These are phyloP conservation scores for Mus spicilegus DNA, from an alignment of 2,113 vertebrate genomes.

Conservation along the genomic window DNA sequence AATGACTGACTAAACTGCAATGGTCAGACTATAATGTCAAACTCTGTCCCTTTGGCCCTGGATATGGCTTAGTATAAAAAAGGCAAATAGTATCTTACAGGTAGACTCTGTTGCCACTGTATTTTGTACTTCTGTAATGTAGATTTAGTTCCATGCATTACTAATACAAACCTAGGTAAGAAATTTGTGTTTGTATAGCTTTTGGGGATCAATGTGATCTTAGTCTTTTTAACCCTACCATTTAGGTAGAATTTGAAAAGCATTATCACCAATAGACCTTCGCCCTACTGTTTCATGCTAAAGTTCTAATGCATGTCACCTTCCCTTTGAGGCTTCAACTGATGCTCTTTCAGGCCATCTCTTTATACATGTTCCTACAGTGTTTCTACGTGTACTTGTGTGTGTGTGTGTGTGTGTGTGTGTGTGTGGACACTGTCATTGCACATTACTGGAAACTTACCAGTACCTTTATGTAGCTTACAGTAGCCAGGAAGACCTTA, in stretches of 20 bases:
- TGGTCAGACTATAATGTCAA: background rate
- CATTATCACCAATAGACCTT: background rate
- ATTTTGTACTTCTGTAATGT: slow-evolving; percentile 54
- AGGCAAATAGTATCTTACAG: background rate
- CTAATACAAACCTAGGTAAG: background rate
- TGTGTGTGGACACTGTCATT: background rate
- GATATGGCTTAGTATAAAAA: background rate
- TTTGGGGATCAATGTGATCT: background rate
- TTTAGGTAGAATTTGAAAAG: background rate
- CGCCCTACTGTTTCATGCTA: background rate
- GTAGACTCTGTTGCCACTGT: background rate
- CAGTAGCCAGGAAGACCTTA: slow-evolving; percentile 5
- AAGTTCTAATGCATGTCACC: background rate
- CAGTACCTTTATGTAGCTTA: background rate
- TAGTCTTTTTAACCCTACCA: background rate
- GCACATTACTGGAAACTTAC: background rate
- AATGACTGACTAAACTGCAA: background rate
- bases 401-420: background rate
- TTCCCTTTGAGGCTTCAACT: slow-evolving; percentile 40
- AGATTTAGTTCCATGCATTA: background rate
- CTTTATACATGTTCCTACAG: background rate
- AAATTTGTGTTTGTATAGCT: slow-evolving; percentile 26
- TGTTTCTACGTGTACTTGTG: background rate
- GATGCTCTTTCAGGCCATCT: background rate
- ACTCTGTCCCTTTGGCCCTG: background rate